Evolutionary conservation across 2,888 invertebrate species (phyloP).

Genomic region (Adelphocoris suturalis): DNA sequence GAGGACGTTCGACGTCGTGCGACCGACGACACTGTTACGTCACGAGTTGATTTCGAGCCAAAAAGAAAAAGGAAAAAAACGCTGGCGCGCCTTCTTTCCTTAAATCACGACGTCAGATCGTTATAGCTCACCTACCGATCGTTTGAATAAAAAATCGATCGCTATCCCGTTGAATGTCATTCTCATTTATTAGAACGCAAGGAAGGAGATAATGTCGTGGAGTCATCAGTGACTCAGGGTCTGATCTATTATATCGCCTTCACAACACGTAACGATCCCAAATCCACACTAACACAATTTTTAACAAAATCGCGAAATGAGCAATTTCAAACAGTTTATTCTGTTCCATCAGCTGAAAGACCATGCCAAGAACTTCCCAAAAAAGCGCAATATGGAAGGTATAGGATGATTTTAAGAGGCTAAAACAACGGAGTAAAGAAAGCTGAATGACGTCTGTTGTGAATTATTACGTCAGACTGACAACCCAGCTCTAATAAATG

Average conservation of each 20-base stretch:
- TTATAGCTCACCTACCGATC: neutral
- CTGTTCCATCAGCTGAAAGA: too few species aligned
- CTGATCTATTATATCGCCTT: neutral
- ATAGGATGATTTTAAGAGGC: too few species aligned
- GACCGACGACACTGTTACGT: neutral
- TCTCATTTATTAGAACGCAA: neutral
- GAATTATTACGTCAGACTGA: too few species aligned
- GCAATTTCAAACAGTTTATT: too few species aligned
- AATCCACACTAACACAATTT: too few species aligned
- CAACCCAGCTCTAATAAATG: too few species aligned
- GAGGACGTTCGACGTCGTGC: constrained; percentile 5
- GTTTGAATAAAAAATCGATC: constrained; percentile 39
- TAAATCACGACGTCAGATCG: neutral
- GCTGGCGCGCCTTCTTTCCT: constrained; percentile 18
- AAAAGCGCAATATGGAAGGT: too few species aligned
- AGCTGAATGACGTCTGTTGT: too few species aligned
- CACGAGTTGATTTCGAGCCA: neutral
- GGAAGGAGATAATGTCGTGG: neutral
- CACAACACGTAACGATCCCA: too few species aligned
- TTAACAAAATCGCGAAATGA: too few species aligned
- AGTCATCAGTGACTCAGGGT: neutral
- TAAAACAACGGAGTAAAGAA: too few species aligned
- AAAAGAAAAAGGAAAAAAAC: neutral
- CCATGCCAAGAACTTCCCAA: too few species aligned
- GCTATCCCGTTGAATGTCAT: neutral